phyloP scores from a whole-genome alignment of 2,113 vertebrate species.

The Apaloderma vittatum region DNA sequence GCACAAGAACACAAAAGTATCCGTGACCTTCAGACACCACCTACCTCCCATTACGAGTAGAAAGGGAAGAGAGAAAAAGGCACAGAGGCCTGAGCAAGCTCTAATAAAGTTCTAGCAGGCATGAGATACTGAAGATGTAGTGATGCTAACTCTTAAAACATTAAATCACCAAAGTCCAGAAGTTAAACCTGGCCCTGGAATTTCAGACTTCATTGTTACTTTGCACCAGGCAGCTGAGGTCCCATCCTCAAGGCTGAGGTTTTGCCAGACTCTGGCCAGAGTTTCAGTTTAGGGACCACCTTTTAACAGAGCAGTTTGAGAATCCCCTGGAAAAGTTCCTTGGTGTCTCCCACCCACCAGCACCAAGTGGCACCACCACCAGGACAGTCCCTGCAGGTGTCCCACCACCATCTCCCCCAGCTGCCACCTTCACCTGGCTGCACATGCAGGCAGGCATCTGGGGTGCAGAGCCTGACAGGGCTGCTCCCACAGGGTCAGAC shows the following conservation, averaged over 20 bases:
- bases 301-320: neutral
- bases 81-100: neutral
- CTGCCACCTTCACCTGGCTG: neutral
- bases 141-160: neutral
- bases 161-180: neutral
- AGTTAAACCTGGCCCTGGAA: neutral
- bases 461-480: neutral
- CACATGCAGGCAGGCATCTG: fast-evolving
- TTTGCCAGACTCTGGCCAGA: neutral
- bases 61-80: neutral
- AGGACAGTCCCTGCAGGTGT: neutral
- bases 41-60: neutral
- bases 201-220: neutral
- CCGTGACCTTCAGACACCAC: neutral
- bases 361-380: neutral
- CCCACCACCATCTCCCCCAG: fast-evolving
- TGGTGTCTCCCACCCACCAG: neutral
- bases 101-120: neutral
- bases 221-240: neutral
- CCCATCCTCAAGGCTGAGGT: neutral
- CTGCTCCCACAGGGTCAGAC: neutral
- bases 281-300: neutral
- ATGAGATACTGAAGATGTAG: fast-evolving
- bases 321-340: neutral
- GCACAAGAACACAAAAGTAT: neutral